Percentiles rank a stretch among this genome's conserved stretches.
phyloP scores from a whole-genome alignment of 2,888 invertebrate genomes.

The Drosophila putrida region DNA sequence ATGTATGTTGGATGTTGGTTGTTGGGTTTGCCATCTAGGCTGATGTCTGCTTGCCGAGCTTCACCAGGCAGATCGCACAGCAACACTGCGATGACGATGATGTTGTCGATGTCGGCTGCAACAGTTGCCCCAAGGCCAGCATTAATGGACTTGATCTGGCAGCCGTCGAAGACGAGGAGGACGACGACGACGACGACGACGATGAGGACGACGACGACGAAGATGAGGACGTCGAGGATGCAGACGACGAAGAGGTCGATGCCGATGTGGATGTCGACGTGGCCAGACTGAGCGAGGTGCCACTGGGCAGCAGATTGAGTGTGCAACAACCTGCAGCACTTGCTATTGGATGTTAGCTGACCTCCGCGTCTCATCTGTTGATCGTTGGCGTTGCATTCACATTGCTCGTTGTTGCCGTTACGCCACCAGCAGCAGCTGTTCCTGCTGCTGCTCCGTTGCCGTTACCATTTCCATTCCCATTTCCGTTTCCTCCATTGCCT shows the following conservation, averaged over 20 bases:
- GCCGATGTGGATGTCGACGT: constrained; percentile 12
- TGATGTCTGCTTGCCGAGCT: constrained; percentile 55
- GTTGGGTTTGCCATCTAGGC: constrained; percentile 36
- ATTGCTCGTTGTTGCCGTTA: constrained; percentile 60
- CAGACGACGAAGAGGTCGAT: constrained; percentile 20
- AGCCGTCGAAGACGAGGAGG: constrained; percentile 24
- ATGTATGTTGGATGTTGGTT: constrained; percentile 33
- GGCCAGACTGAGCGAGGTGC: constrained; percentile 54
- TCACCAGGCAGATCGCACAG: constrained; percentile 67
- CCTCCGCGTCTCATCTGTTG: constrained; percentile 85
- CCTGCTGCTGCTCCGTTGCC: no score
- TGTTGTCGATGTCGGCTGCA: constrained; percentile 30
- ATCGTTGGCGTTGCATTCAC: constrained; percentile 79
- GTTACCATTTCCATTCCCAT: no score
- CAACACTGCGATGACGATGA: constrained; percentile 52
- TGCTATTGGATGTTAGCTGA: constrained; percentile 83
- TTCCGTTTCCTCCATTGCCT: constrained; percentile 42
- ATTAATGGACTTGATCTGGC: constrained; percentile 40
- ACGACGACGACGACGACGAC: neutral
- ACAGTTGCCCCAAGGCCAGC: constrained; percentile 45
- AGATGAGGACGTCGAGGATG: constrained; percentile 8
- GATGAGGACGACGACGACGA: constrained; percentile 6
- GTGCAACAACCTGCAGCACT: constrained; percentile 42
- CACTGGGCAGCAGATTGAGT: constrained; percentile 59
- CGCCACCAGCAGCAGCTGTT: constrained; percentile 15